These are phyloP conservation scores for Rutpela maculata DNA, from an alignment of 2,888 invertebrate species.

Conservation along the genomic window DNA sequence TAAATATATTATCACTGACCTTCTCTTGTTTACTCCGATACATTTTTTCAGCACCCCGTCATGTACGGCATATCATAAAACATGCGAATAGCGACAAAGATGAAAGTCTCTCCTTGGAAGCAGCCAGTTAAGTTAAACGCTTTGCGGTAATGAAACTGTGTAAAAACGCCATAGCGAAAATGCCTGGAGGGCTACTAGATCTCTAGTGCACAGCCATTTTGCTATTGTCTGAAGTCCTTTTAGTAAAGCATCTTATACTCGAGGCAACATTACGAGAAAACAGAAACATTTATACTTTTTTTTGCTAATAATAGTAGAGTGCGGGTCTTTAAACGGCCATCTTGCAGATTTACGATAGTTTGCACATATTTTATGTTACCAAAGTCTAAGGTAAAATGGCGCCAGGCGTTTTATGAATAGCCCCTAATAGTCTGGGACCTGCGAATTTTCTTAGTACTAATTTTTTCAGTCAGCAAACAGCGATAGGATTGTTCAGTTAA, in stretches of 20 bases:
- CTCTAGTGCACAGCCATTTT: conserved; percentile 9
- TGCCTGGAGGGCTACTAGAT: conserved; percentile 8
- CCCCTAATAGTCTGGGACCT: too few species aligned
- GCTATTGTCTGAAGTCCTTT: conserved; percentile 6
- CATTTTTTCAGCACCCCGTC: conserved; percentile 19
- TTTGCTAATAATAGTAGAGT: neutral
- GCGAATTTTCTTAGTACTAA: too few species aligned
- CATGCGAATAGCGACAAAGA: conserved; percentile 2
- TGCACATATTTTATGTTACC: neutral
- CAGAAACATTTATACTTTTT: neutral
- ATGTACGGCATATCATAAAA: neutral
- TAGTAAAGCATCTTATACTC: neutral
- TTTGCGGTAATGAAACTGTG: conserved; percentile 8
- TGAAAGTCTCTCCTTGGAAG: conserved; percentile 7
- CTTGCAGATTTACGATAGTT: neutral
- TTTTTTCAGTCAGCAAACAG: too few species aligned
- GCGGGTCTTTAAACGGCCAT: neutral
- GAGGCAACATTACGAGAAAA: neutral
- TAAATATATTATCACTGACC: conserved; percentile 30
- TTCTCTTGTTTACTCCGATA: conserved; percentile 27
- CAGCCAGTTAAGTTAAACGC: conserved; percentile 2
- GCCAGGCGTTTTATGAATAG: too few species aligned
- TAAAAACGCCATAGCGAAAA: conserved; percentile 3
- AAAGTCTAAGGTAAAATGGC: neutral
- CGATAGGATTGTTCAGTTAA: too few species aligned